phyloP scores from a whole-genome alignment of 2,888 invertebrate species.

The Ennomos quercinarius region DNA sequence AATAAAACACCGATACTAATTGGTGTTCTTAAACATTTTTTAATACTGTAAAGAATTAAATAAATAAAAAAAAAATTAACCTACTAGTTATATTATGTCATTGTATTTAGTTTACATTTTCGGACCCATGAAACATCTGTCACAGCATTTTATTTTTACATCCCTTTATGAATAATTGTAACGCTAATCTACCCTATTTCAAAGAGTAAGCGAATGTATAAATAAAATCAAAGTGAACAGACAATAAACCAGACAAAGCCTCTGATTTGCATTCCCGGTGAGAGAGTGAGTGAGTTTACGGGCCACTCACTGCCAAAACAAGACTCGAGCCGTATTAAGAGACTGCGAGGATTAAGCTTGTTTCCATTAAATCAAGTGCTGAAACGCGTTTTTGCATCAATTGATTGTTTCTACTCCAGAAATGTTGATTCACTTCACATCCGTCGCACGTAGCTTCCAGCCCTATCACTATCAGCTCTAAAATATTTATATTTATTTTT shows the following conservation, averaged over 20 bases:
- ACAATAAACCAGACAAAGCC: conserved; percentile 27
- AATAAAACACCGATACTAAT: too few relatives aligned
- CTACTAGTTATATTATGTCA: too few relatives aligned
- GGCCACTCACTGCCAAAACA: conserved; percentile 16
- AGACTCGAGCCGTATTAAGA: neutral
- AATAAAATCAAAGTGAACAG: conserved; percentile 25
- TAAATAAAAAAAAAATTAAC: too few relatives aligned
- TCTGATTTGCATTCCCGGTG: conserved; percentile 33
- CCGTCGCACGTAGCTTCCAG: too few relatives aligned
- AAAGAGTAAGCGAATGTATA: conserved; percentile 16
- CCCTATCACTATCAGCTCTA: too few relatives aligned
- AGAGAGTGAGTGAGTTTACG: conserved; percentile 7
- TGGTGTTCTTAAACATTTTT: too few relatives aligned
- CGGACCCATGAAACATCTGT: neutral
- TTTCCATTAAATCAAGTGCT: neutral
- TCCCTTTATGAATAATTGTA: conserved; percentile 13
- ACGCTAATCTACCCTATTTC: conserved; percentile 15
- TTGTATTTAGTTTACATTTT: too few relatives aligned
- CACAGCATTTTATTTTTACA: neutral
- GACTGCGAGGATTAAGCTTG: neutral
- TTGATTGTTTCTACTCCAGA: too few relatives aligned
- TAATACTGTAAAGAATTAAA: too few relatives aligned
- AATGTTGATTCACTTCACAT: too few relatives aligned
- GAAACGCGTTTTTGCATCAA: too few relatives aligned
- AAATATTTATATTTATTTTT: too few relatives aligned